Evolutionary conservation across 2,113 vertebrate species (phyloP).

Genomic region (Scytalopus superciliaris): DNA sequence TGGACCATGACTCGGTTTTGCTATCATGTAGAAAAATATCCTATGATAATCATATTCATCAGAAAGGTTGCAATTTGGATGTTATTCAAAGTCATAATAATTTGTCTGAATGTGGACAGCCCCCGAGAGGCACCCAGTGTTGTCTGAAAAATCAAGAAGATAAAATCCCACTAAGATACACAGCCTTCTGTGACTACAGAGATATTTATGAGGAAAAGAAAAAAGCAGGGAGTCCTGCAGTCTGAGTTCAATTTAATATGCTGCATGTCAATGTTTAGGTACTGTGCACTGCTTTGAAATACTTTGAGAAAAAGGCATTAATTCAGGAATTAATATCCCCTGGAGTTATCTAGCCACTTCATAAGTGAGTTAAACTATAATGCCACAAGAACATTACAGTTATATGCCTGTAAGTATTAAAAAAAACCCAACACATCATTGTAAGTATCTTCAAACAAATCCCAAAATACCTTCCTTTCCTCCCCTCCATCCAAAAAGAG

Average conservation of each 20-base stretch:
- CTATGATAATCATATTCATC: not conserved
- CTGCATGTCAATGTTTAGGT: not conserved
- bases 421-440: not conserved
- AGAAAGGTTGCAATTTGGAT: not conserved
- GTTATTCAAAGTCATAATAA: not conserved
- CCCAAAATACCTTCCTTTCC: not conserved
- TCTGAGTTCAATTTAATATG: not conserved
- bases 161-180: not conserved
- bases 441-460: not conserved
- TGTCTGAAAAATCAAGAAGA: not conserved
- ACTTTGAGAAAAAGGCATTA: not conserved
- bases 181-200: not conserved
- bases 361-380: not conserved
- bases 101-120: not conserved
- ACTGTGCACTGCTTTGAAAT: not conserved
- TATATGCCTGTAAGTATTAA: not conserved
- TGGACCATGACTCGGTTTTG: not conserved
- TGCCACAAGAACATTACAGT: not conserved
- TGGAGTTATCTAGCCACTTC: not conserved
- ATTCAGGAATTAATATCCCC: not conserved
- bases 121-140: accelerated
- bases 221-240: not conserved
- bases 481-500: not conserved
- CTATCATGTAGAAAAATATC: not conserved
- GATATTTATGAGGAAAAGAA: not conserved